phyloP scores from a whole-genome alignment of 2,888 invertebrate genomes.

The Cephus pygmeus region DNA sequence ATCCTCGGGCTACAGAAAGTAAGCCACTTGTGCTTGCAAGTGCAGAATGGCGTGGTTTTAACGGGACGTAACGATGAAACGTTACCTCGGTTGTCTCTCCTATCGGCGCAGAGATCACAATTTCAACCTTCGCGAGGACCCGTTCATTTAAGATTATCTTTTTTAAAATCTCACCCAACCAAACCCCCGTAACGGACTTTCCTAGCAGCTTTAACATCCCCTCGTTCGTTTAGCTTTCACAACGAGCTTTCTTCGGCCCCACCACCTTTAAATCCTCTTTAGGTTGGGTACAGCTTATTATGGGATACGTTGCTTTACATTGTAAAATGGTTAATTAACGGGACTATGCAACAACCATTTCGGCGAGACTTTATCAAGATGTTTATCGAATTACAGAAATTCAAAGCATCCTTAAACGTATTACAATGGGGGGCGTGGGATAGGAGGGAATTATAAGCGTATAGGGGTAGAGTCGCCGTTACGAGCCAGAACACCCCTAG shows the following conservation, averaged over 20 bases:
- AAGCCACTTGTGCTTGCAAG: neutral
- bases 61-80: neutral
- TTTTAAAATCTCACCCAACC: neutral
- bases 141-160: neutral
- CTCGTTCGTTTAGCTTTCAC: neutral
- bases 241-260: neutral
- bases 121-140: neutral
- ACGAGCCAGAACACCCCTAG: slow-evolving; percentile 9
- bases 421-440: neutral
- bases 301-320: neutral
- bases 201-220: neutral
- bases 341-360: neutral
- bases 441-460: neutral
- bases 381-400: neutral
- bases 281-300: neutral
- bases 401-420: neutral
- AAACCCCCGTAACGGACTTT: neutral
- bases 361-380: neutral
- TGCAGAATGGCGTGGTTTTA: neutral
- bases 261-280: neutral
- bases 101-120: neutral
- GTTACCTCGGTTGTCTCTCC: neutral
- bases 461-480: neutral
- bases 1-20: neutral
- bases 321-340: neutral